Evolutionary conservation across 2,113 vertebrate species (phyloP), one percentile per base, ranked within the genome.

Genomic region (Electrona antarctica): DNA sequence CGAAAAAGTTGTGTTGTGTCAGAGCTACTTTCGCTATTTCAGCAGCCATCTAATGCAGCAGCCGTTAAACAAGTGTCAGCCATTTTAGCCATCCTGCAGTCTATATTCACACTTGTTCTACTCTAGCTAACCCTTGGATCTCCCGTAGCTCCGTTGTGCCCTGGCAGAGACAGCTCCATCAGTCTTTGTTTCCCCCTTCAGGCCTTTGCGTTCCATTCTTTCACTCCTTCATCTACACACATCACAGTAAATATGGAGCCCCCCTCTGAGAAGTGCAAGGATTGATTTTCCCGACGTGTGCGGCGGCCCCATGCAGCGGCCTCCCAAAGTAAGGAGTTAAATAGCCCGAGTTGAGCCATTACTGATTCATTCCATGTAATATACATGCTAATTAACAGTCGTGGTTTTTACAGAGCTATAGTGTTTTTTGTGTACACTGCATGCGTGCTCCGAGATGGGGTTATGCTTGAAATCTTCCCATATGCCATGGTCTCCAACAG

Each of bases 241-340:
- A 85, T 85, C 82, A 74, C 76, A 80, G 74, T 78, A 81, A 85
- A 84, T 80, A 71, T 80, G 64, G n/a, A 79, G 46, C 41, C 72
- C 66, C 10, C 10, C 71, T 14, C 67, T 1, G 57, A 76, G 67
- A 45, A 41, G 12, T 28, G 4, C 5, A 8, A 64, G 51, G 69
- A 87, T 83, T 77, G 81, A 89, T 88, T 88, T 86, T 75, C 64
- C 77, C 76, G 77, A 74, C 81, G 69, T 62, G 74, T 63, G 54
- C 63, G 49, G 71, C 74, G 49, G 71, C 74, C 66, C 73, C 55
- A 54, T 66, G 61, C 65, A 59, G 60, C 65, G 74, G 63, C 52
- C 72, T 74, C 70, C 33, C 41, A 28, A 64, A 66, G 66, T 69
- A 63, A 65, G 77, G 70, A 69, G 71, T 54, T 10, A 72, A 72